These are phyloP conservation scores for Tetramorium alpestre DNA, from an alignment of 1,140 invertebrate species.

Conservation along the genomic window DNA sequence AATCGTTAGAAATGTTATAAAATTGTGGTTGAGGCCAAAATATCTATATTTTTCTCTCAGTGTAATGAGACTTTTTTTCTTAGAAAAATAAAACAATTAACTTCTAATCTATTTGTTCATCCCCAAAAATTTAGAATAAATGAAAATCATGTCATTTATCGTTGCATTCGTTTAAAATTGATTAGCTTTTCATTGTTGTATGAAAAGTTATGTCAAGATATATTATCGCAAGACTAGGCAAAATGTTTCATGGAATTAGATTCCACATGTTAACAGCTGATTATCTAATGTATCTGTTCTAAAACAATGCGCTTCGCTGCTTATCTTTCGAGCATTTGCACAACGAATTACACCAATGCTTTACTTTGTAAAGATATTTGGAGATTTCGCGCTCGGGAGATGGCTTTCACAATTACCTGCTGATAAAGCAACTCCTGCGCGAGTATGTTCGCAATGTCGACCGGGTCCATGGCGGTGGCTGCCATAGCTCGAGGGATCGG, in stretches of 20 bases:
- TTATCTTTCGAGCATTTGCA: background rate
- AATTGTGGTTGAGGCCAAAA: no score
- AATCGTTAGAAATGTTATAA: no score
- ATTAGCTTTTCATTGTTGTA: background rate
- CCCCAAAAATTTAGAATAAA: background rate
- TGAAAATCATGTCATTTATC: background rate
- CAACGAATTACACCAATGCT: background rate
- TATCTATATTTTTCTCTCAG: no score
- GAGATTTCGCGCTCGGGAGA: background rate
- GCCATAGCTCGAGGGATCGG: conserved; percentile 77
- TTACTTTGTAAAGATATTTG: background rate
- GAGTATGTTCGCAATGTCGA: conserved; percentile 92
- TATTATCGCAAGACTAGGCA: background rate
- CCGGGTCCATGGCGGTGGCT: conserved; percentile 88
- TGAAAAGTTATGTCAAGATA: background rate
- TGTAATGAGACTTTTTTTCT: background rate
- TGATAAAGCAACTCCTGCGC: conserved; percentile 93
- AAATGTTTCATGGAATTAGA: background rate
- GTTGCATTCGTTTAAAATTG: background rate
- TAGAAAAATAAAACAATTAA: background rate
- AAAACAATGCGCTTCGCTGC: no score
- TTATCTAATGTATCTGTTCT: background rate
- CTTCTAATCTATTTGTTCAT: background rate
- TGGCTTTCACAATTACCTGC: conserved; percentile 86
- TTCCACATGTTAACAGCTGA: background rate